Percentiles rank a stretch among this genome's conserved stretches.
These are phyloP conservation scores for Pyxicephalus adspersus DNA, from an alignment of 2,113 vertebrate genomes.

Conservation along the genomic window DNA sequence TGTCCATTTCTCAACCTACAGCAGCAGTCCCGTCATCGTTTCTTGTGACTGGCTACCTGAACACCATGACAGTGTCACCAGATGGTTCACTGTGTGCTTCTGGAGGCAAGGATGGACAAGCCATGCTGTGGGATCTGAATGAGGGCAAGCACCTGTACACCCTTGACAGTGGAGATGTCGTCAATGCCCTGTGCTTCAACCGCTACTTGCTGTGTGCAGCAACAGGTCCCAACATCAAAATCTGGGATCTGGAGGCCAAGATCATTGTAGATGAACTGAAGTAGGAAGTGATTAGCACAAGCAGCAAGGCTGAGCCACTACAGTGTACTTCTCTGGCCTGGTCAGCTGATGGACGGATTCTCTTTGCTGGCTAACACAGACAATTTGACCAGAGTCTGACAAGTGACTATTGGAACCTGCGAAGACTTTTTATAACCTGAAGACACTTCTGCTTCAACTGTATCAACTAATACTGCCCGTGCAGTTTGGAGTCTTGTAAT, in stretches of 20 bases:
- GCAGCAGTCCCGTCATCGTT: slow-evolving; percentile 98
- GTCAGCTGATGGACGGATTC: slow-evolving; percentile 97
- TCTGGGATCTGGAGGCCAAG: slow-evolving; percentile 97
- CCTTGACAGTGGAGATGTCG: slow-evolving; percentile 89
- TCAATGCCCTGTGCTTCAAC: slow-evolving; percentile 96
- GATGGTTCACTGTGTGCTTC: slow-evolving; percentile 96
- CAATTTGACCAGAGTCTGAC: too few relatives aligned
- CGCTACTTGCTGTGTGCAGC: slow-evolving; percentile 98
- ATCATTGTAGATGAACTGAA: slow-evolving; percentile 97
- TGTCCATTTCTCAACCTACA: slow-evolving; percentile 95
- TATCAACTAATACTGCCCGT: too few relatives aligned
- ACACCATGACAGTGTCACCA: slow-evolving; percentile 92
- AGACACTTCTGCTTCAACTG: too few relatives aligned
- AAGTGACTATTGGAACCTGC: too few relatives aligned
- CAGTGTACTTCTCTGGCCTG: slow-evolving; percentile 94
- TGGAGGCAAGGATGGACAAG: slow-evolving; percentile 95
- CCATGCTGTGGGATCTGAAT: slow-evolving; percentile 97
- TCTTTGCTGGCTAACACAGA: too few relatives aligned
- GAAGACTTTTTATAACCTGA: too few relatives aligned
- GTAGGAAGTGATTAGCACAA: slow-evolving; percentile 96
- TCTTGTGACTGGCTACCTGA: slow-evolving; percentile 93
- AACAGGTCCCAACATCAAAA: slow-evolving; percentile 97
- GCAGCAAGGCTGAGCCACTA: slow-evolving; percentile 93
- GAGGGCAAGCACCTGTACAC: slow-evolving; percentile 97
- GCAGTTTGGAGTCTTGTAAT: too few relatives aligned